Percentiles rank a stretch among this genome's conserved stretches.
Conservation (phyloP, 1,140 invertebrate species). For the Oscheius sp. region DNA sequence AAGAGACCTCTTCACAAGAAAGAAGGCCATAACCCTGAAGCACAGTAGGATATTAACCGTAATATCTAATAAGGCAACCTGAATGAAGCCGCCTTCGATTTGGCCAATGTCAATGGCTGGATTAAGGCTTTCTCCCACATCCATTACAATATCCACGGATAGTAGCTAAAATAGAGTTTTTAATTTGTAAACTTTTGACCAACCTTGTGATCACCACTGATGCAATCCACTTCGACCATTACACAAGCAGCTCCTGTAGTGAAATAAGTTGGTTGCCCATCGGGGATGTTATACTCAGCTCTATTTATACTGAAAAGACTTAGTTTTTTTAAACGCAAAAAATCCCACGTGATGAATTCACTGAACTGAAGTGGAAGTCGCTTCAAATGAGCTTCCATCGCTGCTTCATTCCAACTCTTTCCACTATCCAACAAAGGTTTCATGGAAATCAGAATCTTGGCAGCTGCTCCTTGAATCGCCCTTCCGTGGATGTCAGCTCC, state of each 20-base stretch:
- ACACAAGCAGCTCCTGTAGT: constrained; percentile 55
- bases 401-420: constrained; percentile 79
- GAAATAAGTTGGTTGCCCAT: constrained; percentile 36
- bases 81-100: constrained; percentile 58
- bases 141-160: constrained; percentile 61
- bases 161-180: constrained; percentile 42
- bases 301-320: constrained; percentile 26
- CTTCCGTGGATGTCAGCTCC: constrained; percentile 89
- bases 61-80: constrained; percentile 39
- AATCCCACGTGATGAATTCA: constrained; percentile 38
- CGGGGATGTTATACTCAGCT: neutral
- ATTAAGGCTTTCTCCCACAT: constrained; percentile 60
- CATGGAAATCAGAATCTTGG: constrained; percentile 73
- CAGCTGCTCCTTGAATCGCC: constrained; percentile 71
- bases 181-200: neutral
- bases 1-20: constrained; percentile 48
- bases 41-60: neutral
- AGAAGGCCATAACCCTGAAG: constrained; percentile 46
- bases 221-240: constrained; percentile 64
- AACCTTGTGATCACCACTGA: constrained; percentile 63
- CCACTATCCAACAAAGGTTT: constrained; percentile 74
- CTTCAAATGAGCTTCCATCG: constrained; percentile 66
- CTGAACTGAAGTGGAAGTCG: constrained; percentile 38
- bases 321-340: neutral
- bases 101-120: constrained; percentile 59